Conservation (phyloP, 2,888 invertebrate genomes). For the Odontothrips loti region DNA sequence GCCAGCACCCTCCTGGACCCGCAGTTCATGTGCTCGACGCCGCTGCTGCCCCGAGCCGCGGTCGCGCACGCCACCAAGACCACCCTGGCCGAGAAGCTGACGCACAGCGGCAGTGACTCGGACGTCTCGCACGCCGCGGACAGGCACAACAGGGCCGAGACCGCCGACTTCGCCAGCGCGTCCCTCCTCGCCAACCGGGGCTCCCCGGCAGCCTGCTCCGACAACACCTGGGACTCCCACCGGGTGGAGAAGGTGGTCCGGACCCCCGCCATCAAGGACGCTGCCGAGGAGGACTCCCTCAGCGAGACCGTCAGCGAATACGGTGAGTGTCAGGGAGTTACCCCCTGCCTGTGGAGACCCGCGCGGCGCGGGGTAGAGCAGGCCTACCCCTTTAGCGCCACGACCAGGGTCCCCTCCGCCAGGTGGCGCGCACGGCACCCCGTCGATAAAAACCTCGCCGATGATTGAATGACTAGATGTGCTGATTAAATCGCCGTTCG, state of each 20-base stretch:
- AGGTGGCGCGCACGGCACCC: not conserved
- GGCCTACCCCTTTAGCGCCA: not conserved
- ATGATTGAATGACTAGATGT: not conserved
- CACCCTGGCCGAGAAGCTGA: slow-evolving; percentile 9
- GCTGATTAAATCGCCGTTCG: not conserved
- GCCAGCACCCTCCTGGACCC: not conserved
- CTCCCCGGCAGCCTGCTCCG: not conserved
- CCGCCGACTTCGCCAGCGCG: not conserved
- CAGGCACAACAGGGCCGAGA: not conserved
- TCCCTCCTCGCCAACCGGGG: slow-evolving; percentile 1
- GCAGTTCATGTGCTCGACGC: slow-evolving; percentile 10
- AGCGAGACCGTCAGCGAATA: not conserved
- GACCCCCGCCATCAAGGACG: not conserved
- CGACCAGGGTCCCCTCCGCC: not conserved
- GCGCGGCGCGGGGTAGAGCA: not conserved
- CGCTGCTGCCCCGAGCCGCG: slow-evolving; percentile 3
- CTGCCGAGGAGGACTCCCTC: not conserved
- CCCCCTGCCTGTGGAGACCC: not conserved
- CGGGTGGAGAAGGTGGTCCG: not conserved
- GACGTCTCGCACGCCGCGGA: not conserved
- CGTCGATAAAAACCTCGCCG: not conserved
- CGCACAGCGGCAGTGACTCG: not conserved
- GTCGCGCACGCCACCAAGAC: not conserved
- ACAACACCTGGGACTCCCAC: slow-evolving; percentile 14
- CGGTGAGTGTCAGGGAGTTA: not conserved